A percentile compares a stretch with the other conserved stretches of the same genome.
Evolutionary conservation across 2,888 invertebrate species (phyloP).

Genomic region (Hyposoter didymator): DNA sequence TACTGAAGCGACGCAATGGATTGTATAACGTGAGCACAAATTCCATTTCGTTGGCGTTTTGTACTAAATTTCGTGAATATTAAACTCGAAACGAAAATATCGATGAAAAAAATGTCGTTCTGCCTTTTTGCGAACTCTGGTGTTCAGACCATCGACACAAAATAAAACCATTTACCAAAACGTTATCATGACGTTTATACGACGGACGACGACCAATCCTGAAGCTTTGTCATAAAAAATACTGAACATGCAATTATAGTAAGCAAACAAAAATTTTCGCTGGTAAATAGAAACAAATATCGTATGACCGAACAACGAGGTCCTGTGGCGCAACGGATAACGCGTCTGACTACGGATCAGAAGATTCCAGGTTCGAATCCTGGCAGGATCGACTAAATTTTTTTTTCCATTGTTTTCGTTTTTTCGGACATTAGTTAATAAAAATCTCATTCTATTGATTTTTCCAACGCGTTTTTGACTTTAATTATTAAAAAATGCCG

Average conservation of each 20-base stretch:
- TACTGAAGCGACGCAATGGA: slow-evolving; percentile 8
- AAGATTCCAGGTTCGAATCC: slow-evolving; percentile 86
- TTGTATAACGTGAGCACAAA: not conserved
- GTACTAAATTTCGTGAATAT: not conserved
- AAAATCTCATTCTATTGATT: not conserved
- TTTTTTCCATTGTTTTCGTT: slow-evolving; percentile 39
- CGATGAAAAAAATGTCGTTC: not conserved
- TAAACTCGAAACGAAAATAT: not conserved
- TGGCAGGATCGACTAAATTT: slow-evolving; percentile 77
- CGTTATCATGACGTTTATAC: not conserved
- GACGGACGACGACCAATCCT: not conserved
- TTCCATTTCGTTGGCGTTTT: not conserved
- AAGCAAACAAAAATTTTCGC: not conserved
- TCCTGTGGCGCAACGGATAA: slow-evolving; percentile 87
- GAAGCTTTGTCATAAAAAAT: not conserved
- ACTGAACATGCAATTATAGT: too few species aligned
- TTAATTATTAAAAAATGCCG: not conserved
- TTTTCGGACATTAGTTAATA: not conserved
- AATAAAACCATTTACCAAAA: not conserved
- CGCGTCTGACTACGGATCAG: slow-evolving; percentile 89
- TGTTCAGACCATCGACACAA: not conserved
- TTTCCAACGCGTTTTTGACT: not conserved
- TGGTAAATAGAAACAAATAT: not conserved
- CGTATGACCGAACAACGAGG: slow-evolving; percentile 74
- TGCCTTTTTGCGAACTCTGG: too few species aligned